These are phyloP conservation scores for Tanytarsus gracilentus DNA, from an alignment of 2,888 invertebrate species.

Conservation along the genomic window DNA sequence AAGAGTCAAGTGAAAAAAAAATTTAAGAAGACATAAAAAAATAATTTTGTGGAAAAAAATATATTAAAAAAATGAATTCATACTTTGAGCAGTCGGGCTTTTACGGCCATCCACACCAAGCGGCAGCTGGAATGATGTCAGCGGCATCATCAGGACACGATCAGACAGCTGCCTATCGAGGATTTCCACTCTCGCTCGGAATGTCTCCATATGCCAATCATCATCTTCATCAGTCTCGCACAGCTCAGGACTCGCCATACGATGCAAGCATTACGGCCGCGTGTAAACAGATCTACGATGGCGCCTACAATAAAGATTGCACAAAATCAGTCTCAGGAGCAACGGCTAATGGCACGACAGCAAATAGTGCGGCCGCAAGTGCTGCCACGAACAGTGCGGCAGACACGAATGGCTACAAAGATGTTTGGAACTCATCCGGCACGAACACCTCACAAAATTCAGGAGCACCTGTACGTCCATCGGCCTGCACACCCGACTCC, in stretches of 20 bases:
- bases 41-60: not conserved
- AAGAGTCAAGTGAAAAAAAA: not conserved
- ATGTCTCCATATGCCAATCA: constrained; percentile 82
- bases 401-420: constrained; percentile 48
- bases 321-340: constrained; percentile 48
- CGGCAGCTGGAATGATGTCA: constrained; percentile 55
- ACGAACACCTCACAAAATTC: constrained; percentile 39
- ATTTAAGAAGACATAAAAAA: constrained; percentile 4
- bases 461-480: constrained; percentile 61
- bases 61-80: constrained; percentile 70
- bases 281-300: constrained; percentile 57
- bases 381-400: constrained; percentile 55
- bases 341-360: constrained; percentile 41
- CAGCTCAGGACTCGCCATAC: constrained; percentile 84
- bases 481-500: constrained; percentile 84
- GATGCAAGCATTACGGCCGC: constrained; percentile 83
- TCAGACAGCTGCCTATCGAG: constrained; percentile 63
- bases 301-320: constrained; percentile 62
- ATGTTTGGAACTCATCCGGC: constrained; percentile 51
- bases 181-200: constrained; percentile 76
- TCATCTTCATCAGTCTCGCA: constrained; percentile 58
- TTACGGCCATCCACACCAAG: constrained; percentile 86
- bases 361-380: constrained; percentile 55
- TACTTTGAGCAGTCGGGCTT: constrained; percentile 94
- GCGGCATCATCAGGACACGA: constrained; percentile 65